Evolutionary conservation across 35 echinoderm and acorn worm genomes (phyloP).

Genomic region (Diadema setosum): DNA sequence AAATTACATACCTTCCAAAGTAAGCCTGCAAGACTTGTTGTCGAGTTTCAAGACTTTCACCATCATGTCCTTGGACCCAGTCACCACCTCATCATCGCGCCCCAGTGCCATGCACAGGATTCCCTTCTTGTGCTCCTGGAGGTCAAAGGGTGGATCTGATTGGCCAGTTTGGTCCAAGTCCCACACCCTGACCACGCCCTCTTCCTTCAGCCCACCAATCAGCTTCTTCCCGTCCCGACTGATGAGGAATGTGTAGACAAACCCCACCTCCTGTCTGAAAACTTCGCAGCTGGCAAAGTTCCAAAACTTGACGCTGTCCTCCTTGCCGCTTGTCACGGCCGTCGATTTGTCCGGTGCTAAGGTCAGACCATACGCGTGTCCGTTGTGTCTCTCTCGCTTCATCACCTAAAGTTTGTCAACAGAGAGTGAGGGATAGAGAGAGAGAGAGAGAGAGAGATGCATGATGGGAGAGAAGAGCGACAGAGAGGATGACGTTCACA

Average conservation of each 20-base stretch:
- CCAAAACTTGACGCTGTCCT: conserved; percentile 12
- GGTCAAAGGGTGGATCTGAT: neutral
- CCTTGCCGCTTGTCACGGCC: neutral
- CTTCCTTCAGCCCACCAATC: neutral
- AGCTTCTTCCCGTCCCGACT: neutral
- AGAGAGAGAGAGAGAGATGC: neutral
- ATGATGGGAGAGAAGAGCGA: neutral
- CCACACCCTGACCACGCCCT: neutral
- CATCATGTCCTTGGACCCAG: neutral
- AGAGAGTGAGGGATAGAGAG: too few species aligned
- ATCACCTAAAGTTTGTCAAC: too few species aligned
- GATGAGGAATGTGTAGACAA: neutral
- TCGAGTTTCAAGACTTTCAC: conserved; percentile 1
- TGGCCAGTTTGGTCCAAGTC: neutral
- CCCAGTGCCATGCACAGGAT: neutral
- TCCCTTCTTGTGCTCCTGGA: conserved; percentile 1
- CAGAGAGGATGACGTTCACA: neutral
- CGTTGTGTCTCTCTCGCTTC: neutral
- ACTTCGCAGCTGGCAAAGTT: neutral
- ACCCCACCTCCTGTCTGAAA: neutral
- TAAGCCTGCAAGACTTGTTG: neutral
- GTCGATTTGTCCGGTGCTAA: neutral
- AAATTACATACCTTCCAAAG: neutral
- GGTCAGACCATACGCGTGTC: neutral
- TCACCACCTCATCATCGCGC: neutral